Evolutionary conservation across 2,797 vertebrate species (phyloP), one percentile per base, ranked within the genome.

Genomic region (Poecilia gillii): DNA sequence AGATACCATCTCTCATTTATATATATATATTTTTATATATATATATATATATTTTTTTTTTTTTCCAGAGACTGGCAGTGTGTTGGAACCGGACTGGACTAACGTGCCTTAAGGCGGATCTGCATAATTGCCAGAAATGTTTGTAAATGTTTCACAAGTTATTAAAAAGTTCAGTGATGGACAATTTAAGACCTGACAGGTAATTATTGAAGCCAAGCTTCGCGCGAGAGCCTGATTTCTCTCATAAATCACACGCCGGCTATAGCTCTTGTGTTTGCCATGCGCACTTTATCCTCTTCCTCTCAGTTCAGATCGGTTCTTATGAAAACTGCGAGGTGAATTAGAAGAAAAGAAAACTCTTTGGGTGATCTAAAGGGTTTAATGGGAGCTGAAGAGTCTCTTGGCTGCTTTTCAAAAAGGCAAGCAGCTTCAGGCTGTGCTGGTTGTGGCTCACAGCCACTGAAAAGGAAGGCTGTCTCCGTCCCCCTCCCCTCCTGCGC

Each of bases 391-490:
- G 84, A 91, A 90, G 90, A 91, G 93, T 89, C 87, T 94, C 91
- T 94, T 95, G 94, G 94, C 94, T 89, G 87, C 79, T 82, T 74
- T 92, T 95, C 94, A 95, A 92, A 53, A 88, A 88, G 90, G 80
- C 81, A 87, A 94, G 89, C 84, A 87, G 90, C 93, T 94, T 89
- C 91, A 92, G 92, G 93, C 93, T 71, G 84, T 88, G 76, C 92
- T 92, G 92, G 91, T 93, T 83, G 89, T 84, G 85, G 94, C 93
- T 96, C 92, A 92, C 88, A 94, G 91, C 93, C 94, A 94, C 95
- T 95, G 94, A 95, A 95, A 94, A 93, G 95, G 92, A 90, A 89
- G 94, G 91, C 91, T 93, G 93, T 95, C 93, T 93, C 90, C 78
- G 64, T 31, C 7, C 87, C 80, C 84, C 90, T 80, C 94, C 92